A percentile compares a stretch with the other conserved stretches of the same genome.
phyloP scores from a whole-genome alignment of 2,797 vertebrate genomes.

The Delichon dasypus region DNA sequence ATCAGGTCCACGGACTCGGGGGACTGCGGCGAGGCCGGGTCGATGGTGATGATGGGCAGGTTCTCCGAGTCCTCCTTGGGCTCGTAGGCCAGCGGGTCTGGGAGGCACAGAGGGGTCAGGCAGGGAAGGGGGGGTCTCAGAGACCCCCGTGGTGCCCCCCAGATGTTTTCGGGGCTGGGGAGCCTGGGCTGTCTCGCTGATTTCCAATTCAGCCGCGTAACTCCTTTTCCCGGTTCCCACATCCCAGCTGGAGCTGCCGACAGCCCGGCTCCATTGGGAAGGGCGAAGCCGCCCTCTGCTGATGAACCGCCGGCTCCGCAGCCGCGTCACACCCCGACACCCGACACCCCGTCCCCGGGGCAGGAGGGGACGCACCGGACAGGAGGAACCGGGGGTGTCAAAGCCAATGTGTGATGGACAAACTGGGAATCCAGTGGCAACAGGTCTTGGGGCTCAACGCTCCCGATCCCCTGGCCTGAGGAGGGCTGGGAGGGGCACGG shows the following conservation, averaged over 20 bases:
- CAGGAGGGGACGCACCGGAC: not conserved
- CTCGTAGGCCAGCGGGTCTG: conserved; percentile 89
- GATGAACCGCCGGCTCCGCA: not conserved
- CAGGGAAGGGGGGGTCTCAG: not conserved
- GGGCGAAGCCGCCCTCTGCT: conserved; percentile 39
- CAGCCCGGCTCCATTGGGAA: not conserved
- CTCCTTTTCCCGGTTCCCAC: not conserved
- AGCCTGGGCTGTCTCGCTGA: not conserved
- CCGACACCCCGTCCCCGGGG: not conserved
- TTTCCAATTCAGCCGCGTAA: not conserved
- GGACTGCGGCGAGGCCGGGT: conserved; percentile 92
- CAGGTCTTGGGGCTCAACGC: not conserved
- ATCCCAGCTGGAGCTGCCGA: fast-evolving
- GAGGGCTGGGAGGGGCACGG: not conserved
- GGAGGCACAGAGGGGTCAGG: not conserved
- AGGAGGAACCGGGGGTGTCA: not conserved
- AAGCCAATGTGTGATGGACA: fast-evolving
- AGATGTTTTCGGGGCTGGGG: not conserved
- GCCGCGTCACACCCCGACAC: not conserved
- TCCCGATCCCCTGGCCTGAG: not conserved
- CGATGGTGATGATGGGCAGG: conserved; percentile 90
- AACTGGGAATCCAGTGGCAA: not conserved
- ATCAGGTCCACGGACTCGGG: conserved; percentile 85
- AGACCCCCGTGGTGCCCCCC: not conserved
- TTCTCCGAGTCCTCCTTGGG: conserved; percentile 71